A percentile compares a stretch with the other conserved stretches of the same genome.
phyloP scores from a whole-genome alignment of 2,888 invertebrate genomes.

The Synergus japonicus region DNA sequence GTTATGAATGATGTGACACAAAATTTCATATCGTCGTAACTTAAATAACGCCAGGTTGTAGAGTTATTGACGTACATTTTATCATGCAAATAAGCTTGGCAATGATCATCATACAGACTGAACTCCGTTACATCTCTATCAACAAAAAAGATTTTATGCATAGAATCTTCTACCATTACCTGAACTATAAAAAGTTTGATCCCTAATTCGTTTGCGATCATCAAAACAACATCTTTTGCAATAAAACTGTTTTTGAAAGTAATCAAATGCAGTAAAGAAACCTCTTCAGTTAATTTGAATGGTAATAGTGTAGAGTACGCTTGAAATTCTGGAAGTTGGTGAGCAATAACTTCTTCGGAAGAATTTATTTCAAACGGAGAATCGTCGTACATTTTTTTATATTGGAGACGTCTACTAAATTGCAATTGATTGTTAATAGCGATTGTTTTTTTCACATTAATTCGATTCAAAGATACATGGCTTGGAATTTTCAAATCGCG shows the following conservation, averaged over 20 bases:
- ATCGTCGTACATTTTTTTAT: not conserved
- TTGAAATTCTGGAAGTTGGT: slow-evolving; percentile 36
- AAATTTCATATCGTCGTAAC: not conserved
- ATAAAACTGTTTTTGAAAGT: slow-evolving; percentile 1
- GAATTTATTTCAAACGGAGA: not conserved
- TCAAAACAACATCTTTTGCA: slow-evolving; percentile 7
- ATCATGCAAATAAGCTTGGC: too few species aligned
- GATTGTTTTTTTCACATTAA: slow-evolving; percentile 52
- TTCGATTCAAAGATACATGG: slow-evolving; percentile 42
- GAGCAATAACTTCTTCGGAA: slow-evolving; percentile 14
- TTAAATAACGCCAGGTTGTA: not conserved
- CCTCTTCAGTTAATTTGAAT: too few species aligned
- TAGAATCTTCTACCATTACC: too few species aligned
- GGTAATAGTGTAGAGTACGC: not conserved
- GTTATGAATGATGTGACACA: not conserved
- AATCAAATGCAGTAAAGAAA: not conserved
- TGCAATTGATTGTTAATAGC: slow-evolving; percentile 42
- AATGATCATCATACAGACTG: not conserved
- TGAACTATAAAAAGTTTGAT: too few species aligned
- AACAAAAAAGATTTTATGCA: too few species aligned
- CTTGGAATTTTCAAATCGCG: slow-evolving; percentile 44
- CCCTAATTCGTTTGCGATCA: not conserved
- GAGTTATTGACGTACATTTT: too few species aligned
- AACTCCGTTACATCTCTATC: not conserved
- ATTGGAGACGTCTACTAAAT: slow-evolving; percentile 10